These are phyloP conservation scores for Philereme vetulata DNA, from an alignment of 2,888 invertebrate species.

Conservation along the genomic window DNA sequence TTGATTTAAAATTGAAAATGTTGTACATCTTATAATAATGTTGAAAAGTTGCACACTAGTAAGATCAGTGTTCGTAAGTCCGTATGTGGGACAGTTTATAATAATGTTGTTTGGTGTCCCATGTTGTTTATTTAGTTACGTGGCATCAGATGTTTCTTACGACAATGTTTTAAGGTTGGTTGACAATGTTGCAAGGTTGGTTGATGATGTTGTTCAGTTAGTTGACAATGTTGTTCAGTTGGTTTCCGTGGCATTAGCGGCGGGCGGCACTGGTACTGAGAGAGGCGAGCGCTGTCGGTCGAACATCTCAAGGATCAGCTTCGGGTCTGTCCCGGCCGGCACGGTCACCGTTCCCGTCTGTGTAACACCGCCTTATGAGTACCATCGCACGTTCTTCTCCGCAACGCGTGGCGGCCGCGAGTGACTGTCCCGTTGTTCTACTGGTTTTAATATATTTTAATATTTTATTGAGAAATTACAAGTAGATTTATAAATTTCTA, in stretches of 20 bases:
- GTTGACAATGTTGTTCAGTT: constrained; percentile 13
- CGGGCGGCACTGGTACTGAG: constrained; percentile 68
- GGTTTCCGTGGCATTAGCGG: constrained; percentile 31
- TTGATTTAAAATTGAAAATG: not conserved
- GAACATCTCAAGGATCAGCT: constrained; percentile 83
- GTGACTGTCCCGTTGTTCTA: constrained; percentile 40
- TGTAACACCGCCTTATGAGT: constrained; percentile 65
- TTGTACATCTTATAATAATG: not conserved
- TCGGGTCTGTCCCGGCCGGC: constrained; percentile 81
- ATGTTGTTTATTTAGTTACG: not conserved
- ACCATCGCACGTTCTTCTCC: constrained; percentile 78
- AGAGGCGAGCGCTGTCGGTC: constrained; percentile 78
- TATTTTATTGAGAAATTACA: not conserved
- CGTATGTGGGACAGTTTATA: not conserved
- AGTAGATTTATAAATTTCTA: too few species aligned
- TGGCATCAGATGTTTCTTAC: too few species aligned
- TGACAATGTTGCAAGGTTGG: not conserved
- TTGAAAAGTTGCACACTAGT: not conserved
- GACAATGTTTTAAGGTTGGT: not conserved
- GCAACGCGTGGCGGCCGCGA: constrained; percentile 71
- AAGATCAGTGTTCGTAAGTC: not conserved
- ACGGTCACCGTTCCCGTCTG: constrained; percentile 83
- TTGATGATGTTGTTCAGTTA: not conserved
- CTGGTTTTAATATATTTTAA: not conserved
- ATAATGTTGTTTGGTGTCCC: not conserved